Base-by-base conservation (phyloP, 2,797 vertebrate species). In the Simalia tracyae region DNA sequence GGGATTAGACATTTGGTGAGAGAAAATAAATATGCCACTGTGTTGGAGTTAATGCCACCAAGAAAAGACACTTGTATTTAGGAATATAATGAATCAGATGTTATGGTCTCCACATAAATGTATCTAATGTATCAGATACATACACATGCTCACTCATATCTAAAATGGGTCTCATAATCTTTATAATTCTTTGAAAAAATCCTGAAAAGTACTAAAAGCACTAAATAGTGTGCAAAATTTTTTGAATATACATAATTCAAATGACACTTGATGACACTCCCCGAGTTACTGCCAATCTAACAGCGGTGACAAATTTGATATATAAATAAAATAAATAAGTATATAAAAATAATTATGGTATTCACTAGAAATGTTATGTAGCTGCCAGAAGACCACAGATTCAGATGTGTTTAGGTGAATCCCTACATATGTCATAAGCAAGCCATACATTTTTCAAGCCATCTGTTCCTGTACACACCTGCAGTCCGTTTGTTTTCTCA, bases 391-490 rank as follows among this genome's bases (percentile, higher is more conserved):
- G 36, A 84, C 59, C 26, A 85, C 28, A 31, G 50, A 92, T 15
- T 66, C 60, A 19, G 14, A 68, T 12, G 36, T 59, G 31, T 46
- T 84, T 61, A 36, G 10, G 14, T 56, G 14, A 88, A 50, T 96
- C n/a, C 31, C 19, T 31, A 0, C 1, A 42, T 64, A 72, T 2
- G 42, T 10, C 22, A n/a, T 28, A 31, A 68, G 17, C 50, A 24
- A 6, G 0, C 89, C 11, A 87, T 92, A 22, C 6, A 5, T 93
- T 68, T 54, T 61, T 26, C 24, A 2, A 5, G 85, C 92, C 96
- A 91, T 94, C 95, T 96, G 89, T 54, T 95, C 68, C 81, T 90
- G 87, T 87, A 88, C 95, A 87, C 90, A 88, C 88, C 54, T 85
- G 54, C 0, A 5, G 86, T 0, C 2, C 56, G 85, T 94, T 93